Conservation (phyloP, 2,888 invertebrate species). For the Odiellus spinosus region DNA sequence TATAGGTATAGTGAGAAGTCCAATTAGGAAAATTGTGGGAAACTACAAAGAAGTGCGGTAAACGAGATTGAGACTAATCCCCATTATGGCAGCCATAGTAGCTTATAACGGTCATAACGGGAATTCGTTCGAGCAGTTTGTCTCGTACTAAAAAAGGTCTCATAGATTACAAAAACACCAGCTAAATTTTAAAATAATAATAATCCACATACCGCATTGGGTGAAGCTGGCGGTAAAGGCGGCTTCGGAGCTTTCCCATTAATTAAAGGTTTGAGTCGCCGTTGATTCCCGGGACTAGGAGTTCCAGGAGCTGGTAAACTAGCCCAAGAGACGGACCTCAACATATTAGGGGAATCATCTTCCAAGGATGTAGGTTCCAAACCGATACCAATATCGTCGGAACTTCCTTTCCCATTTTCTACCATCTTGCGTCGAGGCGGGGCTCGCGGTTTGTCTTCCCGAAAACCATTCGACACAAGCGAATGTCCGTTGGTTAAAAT, state of each 20-base stretch:
- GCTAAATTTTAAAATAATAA: too few species aligned
- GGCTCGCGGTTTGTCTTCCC: not conserved
- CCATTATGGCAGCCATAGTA: too few species aligned
- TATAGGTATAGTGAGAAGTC: too few species aligned
- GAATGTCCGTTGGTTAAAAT: too few species aligned
- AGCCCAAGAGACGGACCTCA: slow-evolving; percentile 11
- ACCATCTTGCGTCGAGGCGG: not conserved
- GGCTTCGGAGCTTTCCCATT: slow-evolving; percentile 2
- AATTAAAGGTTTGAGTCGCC: not conserved
- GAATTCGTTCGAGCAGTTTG: too few species aligned
- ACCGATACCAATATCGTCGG: not conserved
- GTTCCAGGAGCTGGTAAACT: slow-evolving; percentile 7
- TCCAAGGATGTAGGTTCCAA: too few species aligned
- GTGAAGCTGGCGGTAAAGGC: slow-evolving; percentile 2
- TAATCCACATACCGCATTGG: not conserved
- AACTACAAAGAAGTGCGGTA: too few species aligned
- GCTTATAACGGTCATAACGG: too few species aligned
- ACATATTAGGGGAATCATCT: slow-evolving; percentile 1
- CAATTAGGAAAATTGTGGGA: too few species aligned
- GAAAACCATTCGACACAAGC: not conserved
- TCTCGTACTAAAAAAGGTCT: too few species aligned
- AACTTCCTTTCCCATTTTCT: not conserved
- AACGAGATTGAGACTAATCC: too few species aligned
- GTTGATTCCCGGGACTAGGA: not conserved
- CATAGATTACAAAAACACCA: too few species aligned